Conservation (phyloP, 2,797 vertebrate genomes). For the Thalassophryne amazonica region DNA sequence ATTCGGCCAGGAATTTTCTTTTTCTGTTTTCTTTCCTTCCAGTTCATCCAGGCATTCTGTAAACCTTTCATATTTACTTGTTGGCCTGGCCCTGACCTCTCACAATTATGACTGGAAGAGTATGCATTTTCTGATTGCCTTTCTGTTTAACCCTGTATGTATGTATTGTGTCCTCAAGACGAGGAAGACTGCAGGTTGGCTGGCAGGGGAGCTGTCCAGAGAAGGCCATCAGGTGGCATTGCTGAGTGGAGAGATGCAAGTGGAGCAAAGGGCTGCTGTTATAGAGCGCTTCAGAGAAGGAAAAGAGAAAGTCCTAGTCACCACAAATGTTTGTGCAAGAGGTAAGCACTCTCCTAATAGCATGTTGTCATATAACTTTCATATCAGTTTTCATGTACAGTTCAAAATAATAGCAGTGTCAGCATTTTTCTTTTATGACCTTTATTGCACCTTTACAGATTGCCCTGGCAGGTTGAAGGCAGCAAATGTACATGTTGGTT, state of each 20-base stretch:
- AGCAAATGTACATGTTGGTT: too few relatives aligned
- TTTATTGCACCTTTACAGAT: too few relatives aligned
- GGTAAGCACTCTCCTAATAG: constrained; percentile 39
- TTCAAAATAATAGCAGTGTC: too few relatives aligned
- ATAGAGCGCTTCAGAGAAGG: constrained; percentile 95
- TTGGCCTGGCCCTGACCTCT: too few relatives aligned
- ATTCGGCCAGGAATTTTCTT: too few relatives aligned
- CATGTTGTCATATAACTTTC: not conserved
- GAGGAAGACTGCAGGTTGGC: constrained; percentile 89
- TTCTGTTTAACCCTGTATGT: too few relatives aligned
- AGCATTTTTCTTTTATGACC: too few relatives aligned
- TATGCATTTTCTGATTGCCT: too few relatives aligned
- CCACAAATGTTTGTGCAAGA: constrained; percentile 93
- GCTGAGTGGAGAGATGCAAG: constrained; percentile 97
- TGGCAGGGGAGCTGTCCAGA: constrained; percentile 90
- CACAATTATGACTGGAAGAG: too few relatives aligned
- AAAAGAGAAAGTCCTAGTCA: constrained; percentile 97
- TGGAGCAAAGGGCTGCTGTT: constrained; percentile 93
- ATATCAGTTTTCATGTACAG: not conserved
- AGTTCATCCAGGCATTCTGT: not conserved
- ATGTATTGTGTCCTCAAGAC: constrained; percentile 73
- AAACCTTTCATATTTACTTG: too few relatives aligned
- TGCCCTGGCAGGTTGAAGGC: too few relatives aligned
- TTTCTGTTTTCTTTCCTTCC: too few relatives aligned
- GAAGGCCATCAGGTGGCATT: constrained; percentile 94